Evolutionary conservation across 2,797 vertebrate species (phyloP).

Genomic region (Platyrinchus mystaceus): DNA sequence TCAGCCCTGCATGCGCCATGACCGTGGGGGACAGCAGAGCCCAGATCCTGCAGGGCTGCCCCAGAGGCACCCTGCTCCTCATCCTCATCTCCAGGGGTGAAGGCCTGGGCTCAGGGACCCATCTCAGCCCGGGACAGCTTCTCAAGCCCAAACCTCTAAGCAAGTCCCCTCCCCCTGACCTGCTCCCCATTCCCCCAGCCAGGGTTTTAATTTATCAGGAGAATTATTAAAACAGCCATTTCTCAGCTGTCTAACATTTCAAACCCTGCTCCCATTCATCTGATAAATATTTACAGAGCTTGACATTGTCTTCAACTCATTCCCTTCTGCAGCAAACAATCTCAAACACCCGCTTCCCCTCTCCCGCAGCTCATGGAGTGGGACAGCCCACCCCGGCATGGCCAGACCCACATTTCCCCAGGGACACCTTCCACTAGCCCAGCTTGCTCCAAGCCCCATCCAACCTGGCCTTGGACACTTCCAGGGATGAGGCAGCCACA

Average conservation of each 20-base stretch:
- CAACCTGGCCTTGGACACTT: background rate
- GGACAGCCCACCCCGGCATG: rapidly evolving
- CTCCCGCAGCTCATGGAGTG: rapidly evolving
- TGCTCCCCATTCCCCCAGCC: background rate
- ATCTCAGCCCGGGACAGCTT: background rate
- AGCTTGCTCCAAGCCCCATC: background rate
- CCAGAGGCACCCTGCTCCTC: background rate
- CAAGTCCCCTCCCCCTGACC: constrained; percentile 43
- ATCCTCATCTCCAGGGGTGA: background rate
- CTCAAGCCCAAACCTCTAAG: constrained; percentile 65
- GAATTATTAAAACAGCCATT: constrained; percentile 79
- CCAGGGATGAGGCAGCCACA: background rate
- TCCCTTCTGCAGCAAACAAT: constrained; percentile 71
- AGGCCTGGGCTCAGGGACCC: background rate
- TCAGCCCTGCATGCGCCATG: rapidly evolving
- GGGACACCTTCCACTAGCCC: background rate
- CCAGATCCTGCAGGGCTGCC: background rate
- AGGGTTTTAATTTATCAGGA: constrained; percentile 72
- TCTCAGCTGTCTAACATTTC: constrained; percentile 77
- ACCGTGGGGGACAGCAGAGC: rapidly evolving
- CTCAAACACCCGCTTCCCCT: constrained; percentile 69
- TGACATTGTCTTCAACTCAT: constrained; percentile 75
- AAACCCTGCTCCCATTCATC: constrained; percentile 74
- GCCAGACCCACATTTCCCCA: background rate
- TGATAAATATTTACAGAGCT: constrained; percentile 79